phyloP scores from a whole-genome alignment of 1,140 invertebrate species.

The Aethina tumida region DNA sequence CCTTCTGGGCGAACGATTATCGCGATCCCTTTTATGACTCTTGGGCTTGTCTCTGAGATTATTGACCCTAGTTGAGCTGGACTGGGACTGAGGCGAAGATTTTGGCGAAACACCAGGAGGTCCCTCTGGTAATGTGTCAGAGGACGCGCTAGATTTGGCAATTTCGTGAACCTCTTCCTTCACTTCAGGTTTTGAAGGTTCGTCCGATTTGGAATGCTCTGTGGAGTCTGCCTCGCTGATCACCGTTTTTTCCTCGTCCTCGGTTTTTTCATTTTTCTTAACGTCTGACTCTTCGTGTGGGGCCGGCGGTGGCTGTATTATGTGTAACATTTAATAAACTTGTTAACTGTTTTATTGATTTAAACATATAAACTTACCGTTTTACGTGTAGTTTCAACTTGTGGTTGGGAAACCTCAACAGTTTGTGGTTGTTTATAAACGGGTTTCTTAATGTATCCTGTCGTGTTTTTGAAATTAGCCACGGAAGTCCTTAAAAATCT shows the following conservation, averaged over 20 bases:
- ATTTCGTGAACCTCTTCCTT: constrained; percentile 8
- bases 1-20: constrained; percentile 11
- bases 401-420: constrained; percentile 6
- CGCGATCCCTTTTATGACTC: constrained; percentile 10
- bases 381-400: constrained; percentile 8
- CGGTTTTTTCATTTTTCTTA: constrained; percentile 20
- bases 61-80: constrained; percentile 5
- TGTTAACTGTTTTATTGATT: constrained; percentile 1
- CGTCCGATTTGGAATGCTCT: constrained; percentile 24
- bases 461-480: constrained; percentile 80
- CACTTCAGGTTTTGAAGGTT: constrained; percentile 9
- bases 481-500: constrained; percentile 80
- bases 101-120: constrained; percentile 32
- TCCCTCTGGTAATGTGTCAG: constrained; percentile 16
- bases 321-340: background rate
- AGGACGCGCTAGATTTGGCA: constrained; percentile 4
- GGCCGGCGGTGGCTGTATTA: constrained; percentile 4
- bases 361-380: constrained; percentile 8
- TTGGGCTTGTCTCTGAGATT: constrained; percentile 6
- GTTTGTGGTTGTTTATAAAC: constrained; percentile 24
- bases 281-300: constrained; percentile 11
- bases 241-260: constrained; percentile 35
- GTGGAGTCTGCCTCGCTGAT: constrained; percentile 36
- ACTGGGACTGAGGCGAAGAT: constrained; percentile 16
- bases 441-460: constrained; percentile 58